Evolutionary conservation across 2,888 invertebrate genomes (phyloP).

Genomic region (Drosophila infuscata): DNA sequence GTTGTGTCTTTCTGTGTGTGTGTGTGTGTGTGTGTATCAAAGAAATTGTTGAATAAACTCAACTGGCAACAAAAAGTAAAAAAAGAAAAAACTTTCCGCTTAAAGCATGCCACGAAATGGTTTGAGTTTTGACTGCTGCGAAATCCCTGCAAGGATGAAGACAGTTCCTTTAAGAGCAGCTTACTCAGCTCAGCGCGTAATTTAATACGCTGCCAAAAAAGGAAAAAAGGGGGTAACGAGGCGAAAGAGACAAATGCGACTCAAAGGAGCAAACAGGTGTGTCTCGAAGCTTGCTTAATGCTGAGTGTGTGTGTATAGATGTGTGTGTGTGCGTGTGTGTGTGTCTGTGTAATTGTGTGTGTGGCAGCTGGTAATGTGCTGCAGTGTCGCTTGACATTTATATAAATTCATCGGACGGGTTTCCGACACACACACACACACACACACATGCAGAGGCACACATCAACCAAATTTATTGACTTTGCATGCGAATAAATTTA

Average conservation of each 20-base stretch:
- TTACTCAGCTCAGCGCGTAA: constrained; percentile 72
- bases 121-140: constrained; percentile 8
- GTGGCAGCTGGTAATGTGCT: constrained; percentile 58
- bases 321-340: constrained; percentile 7
- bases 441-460: constrained; percentile 16
- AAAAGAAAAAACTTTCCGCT: constrained; percentile 14
- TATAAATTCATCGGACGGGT: constrained; percentile 65
- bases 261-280: constrained; percentile 65
- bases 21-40: constrained; percentile 21
- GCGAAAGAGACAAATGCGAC: constrained; percentile 5
- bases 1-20: neutral
- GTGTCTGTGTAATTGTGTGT: constrained; percentile 43
- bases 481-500: constrained; percentile 74
- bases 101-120: constrained; percentile 17
- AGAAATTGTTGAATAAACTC: constrained; percentile 49
- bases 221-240: constrained; percentile 1
- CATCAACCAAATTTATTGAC: constrained; percentile 68
- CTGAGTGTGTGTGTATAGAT: constrained; percentile 34
- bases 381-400: constrained; percentile 59
- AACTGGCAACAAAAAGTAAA: constrained; percentile 16
- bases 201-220: constrained; percentile 59
- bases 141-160: constrained; percentile 20
- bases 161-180: constrained; percentile 51
- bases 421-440: constrained; percentile 32
- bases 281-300: constrained; percentile 64